A percentile compares a stretch with the other conserved stretches of the same genome.
These are phyloP conservation scores for Brachycybe producta DNA, from an alignment of 2,888 invertebrate species.

Conservation along the genomic window DNA sequence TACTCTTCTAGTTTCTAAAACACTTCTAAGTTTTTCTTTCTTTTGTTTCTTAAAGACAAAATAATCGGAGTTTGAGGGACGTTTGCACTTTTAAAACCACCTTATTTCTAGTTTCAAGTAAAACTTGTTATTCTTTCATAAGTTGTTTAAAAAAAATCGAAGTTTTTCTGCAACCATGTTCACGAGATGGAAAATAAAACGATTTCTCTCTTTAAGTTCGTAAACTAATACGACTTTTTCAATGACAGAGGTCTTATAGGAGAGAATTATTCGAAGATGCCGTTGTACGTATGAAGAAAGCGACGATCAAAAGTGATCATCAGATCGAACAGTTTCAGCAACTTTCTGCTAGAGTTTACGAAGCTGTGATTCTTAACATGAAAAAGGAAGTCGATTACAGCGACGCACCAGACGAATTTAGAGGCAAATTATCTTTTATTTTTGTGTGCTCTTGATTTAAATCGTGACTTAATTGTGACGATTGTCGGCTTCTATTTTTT, in stretches of 20 bases:
- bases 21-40: no score
- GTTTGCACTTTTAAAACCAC: no score
- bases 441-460: slow-evolving; percentile 7
- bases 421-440: slow-evolving; percentile 36
- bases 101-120: no score
- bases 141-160: no score
- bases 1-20: no score
- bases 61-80: no score
- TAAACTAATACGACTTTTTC: no score
- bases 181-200: no score
- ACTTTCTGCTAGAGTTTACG: slow-evolving; percentile 57
- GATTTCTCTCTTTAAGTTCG: no score
- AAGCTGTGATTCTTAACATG: slow-evolving; percentile 60
- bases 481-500: slow-evolving; percentile 10
- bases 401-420: slow-evolving; percentile 91
- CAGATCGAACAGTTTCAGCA: slow-evolving; percentile 75
- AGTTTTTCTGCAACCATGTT: no score
- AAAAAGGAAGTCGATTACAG: slow-evolving; percentile 83
- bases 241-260: slow-evolving; percentile 82
- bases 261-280: slow-evolving; percentile 87
- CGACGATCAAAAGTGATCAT: slow-evolving; percentile 65
- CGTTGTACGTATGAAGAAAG: slow-evolving; percentile 62
- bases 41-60: no score
- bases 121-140: no score
- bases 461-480: not conserved